These are phyloP conservation scores for Steinernema feltiae DNA, from an alignment of 1,140 invertebrate genomes.

Conservation along the genomic window DNA sequence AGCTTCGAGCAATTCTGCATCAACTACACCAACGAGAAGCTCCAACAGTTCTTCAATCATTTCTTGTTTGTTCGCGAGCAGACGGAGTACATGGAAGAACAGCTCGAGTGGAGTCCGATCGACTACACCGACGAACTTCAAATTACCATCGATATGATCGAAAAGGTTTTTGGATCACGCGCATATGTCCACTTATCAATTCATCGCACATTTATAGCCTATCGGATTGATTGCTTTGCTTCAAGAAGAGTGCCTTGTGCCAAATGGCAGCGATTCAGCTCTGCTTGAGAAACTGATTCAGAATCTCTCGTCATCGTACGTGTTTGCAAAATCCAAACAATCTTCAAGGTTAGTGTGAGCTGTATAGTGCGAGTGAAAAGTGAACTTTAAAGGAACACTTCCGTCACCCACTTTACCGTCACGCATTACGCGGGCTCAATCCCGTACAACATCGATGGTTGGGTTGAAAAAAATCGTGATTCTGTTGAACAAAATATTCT, in stretches of 20 bases:
- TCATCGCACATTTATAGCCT: slow-evolving; percentile 68
- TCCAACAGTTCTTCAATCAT: slow-evolving; percentile 99
- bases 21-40: slow-evolving; percentile 91
- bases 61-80: slow-evolving; percentile 99
- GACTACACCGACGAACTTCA: slow-evolving; percentile 97
- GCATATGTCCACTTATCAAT: not conserved
- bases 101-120: slow-evolving; percentile 76
- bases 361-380: slow-evolving; percentile 79
- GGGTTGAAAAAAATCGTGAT: slow-evolving; percentile 99
- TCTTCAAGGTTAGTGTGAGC: slow-evolving; percentile 35
- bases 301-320: slow-evolving; percentile 26
- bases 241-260: slow-evolving; percentile 99
- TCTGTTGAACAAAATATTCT: slow-evolving; percentile 94
- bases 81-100: slow-evolving; percentile 82
- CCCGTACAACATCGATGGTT: slow-evolving; percentile 89
- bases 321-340: slow-evolving; percentile 50
- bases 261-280: slow-evolving; percentile 93
- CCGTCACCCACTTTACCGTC: slow-evolving; percentile 93
- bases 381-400: slow-evolving; percentile 88
- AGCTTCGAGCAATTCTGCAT: slow-evolving; percentile 99
- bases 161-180: slow-evolving; percentile 72
- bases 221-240: slow-evolving; percentile 99
- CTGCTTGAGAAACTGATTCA: slow-evolving; percentile 84
- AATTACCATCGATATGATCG: slow-evolving; percentile 95
- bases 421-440: slow-evolving; percentile 96